phyloP scores from a whole-genome alignment of 2,113 vertebrate species.

The Phaetusa simplex region DNA sequence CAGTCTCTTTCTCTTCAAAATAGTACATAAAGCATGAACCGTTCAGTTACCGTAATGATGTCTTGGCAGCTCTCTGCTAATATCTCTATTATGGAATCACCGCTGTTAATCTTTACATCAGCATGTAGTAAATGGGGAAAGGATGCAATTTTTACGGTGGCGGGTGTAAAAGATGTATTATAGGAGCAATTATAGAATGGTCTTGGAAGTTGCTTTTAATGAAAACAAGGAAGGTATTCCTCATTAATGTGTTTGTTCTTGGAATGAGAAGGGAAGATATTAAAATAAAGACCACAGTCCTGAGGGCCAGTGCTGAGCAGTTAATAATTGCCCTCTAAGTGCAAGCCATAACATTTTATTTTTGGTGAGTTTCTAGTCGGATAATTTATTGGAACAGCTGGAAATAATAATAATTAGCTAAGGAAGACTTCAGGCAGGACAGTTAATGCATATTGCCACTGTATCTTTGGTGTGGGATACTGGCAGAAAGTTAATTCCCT shows the following conservation, averaged over 20 bases:
- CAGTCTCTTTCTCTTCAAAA: neutral
- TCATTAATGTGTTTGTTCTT: neutral
- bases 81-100: neutral
- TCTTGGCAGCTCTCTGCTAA: neutral
- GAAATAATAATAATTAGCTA: neutral
- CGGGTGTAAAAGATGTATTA: neutral
- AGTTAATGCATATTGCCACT: too few species aligned
- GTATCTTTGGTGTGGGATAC: neutral
- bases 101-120: neutral
- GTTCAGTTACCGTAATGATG: neutral
- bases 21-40: neutral
- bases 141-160: neutral
- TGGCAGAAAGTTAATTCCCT: neutral
- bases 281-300: neutral
- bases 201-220: neutral
- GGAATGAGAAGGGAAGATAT: neutral
- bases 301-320: neutral
- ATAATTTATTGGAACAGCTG: neutral
- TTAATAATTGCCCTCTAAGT: neutral
- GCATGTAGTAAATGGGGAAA: neutral
- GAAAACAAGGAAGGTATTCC: neutral
- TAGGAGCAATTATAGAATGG: neutral
- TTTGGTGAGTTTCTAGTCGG: neutral
- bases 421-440: neutral
- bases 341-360: neutral